Base-by-base conservation (phyloP, 2,797 vertebrate genomes). In the Hippocampus kuda region DNA sequence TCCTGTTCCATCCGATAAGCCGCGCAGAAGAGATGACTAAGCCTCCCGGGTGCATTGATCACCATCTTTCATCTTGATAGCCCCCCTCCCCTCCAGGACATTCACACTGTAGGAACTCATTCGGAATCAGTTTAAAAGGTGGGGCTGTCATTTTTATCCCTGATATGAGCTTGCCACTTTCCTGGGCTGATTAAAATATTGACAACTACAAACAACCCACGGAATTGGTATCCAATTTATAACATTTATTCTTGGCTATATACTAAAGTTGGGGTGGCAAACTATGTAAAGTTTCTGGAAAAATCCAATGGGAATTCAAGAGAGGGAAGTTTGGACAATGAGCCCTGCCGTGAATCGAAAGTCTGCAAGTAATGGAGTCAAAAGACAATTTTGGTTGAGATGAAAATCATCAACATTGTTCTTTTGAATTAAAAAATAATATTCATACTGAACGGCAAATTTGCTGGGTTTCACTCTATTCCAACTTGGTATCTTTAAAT, bases 1-100 rank as follows among this genome's bases (percentile, higher is more conserved):
- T 0, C 34, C 34, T 38, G 24, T 81, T 18, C 85, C 88, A 3
- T 30, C 68, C 61, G 84, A 72, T 65, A 88, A 89, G 49, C 87
- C 87, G 11, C 22, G 66, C 2, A 71, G 75, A 59, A 84, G 20
- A 26, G 77, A 78, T 18, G 56, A 75, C 20, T 85, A 73, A 80
- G 24, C 24, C 63, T 3, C 22, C 4, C 18, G 22, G 22, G 10
- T 42, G 24, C 16, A 24, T 15, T 63, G 22, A 64, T 24, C 18
- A 22, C 18, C 34, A 5, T 11, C 41, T 8, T 41, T 12, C 20
- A 42, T 41, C 38, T 63, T 63, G 34, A 7, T 63, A 22, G 13
- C n/a, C 11, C 11, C 1, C 22, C 34, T 1, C 24, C 51, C 7
- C 34, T 1, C 0, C 34, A 54, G 20, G 24, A 26, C n/a, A 27